Evolutionary conservation across 2,113 vertebrate species (phyloP), one percentile per base, ranked within the genome.

Genomic region (Prietella phreatophila): DNA sequence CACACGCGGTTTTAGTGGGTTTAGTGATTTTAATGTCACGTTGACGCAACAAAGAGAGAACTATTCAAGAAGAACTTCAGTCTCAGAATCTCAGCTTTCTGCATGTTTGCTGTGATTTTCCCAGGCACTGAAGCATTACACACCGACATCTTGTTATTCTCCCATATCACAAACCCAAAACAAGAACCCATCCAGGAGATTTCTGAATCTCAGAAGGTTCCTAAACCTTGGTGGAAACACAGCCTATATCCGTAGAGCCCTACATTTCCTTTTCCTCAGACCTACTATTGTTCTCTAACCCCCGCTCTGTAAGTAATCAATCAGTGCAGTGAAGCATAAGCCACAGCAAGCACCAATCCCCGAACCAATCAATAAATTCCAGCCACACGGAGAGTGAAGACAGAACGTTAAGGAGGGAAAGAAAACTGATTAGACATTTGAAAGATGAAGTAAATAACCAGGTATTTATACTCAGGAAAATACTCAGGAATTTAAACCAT

Each of bases 311-410:
- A 47, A 60, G 84, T 80, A 86, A 91, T 90, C 86, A 89, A 83
- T 85, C 36, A 86, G 88, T 71, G 85, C 58, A 76, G 82, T 84
- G 82, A 86, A 79, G 89, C 80, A 33, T 30, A 79, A 79, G 83
- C 83, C 65, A 63, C 36, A 11, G 71, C 13, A 58, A 83, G 80
- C 71, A 71, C 82, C 83, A 78, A 89, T 85, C 60, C 83, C 79
- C 33, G 39, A 56, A 60, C 73, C 42, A 83, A 75, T 88, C 69
- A 85, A 79, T 89, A 69, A 82, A 86, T 56, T 83, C 39, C 27
- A 89, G 58, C 67, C 42, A 36, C 75, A 83, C 50, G 80, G 56
- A 88, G 22, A 6, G 58, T 63, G 6, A 22, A 20, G 67, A 76
- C 25, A 36, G 39, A 47, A 25, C 11, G 27, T 8, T n/a, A 22